Percentiles rank a stretch among this genome's conserved stretches.
Conservation (phyloP, 2,888 invertebrate species). For the Melanophora roralis region DNA sequence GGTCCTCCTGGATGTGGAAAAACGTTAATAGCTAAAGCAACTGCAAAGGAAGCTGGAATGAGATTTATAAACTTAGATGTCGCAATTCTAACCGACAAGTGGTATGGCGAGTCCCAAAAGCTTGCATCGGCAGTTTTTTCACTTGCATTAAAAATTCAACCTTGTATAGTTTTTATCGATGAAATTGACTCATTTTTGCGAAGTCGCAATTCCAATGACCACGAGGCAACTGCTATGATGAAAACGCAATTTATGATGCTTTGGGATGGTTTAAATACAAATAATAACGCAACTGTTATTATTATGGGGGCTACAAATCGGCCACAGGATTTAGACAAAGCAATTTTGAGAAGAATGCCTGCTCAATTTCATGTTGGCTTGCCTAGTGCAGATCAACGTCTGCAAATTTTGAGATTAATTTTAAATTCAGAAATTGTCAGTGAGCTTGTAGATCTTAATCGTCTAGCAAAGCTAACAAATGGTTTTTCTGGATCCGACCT, state of each 20-base stretch:
- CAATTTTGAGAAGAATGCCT: constrained; percentile 96
- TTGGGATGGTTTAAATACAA: constrained; percentile 98
- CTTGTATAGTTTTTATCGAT: constrained; percentile 95
- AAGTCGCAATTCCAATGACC: constrained; percentile 91
- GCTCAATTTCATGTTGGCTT: constrained; percentile 92
- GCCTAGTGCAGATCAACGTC: constrained; percentile 84
- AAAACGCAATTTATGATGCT: constrained; percentile 99
- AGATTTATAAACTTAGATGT: constrained; percentile 96
- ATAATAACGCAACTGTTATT: constrained; percentile 88
- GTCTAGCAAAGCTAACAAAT: constrained; percentile 85
- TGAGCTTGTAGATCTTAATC: constrained; percentile 83
- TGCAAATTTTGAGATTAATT: constrained; percentile 86
- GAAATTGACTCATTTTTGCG: constrained; percentile 99
- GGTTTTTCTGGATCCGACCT: constrained; percentile 97
- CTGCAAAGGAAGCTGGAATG: constrained; percentile 95
- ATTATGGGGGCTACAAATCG: constrained; percentile 99
- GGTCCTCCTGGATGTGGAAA: constrained; percentile 98
- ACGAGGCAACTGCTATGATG: constrained; percentile 99
- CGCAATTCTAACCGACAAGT: constrained; percentile 96
- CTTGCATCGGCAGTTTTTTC: constrained; percentile 97
- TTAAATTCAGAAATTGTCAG: constrained; percentile 85
- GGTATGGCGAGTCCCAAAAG: constrained; percentile 99
- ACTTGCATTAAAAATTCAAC: constrained; percentile 92
- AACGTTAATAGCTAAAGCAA: constrained; percentile 97
- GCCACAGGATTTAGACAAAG: constrained; percentile 95